Base-by-base conservation (phyloP, 2,113 vertebrate genomes). In the Stegastes partitus region DNA sequence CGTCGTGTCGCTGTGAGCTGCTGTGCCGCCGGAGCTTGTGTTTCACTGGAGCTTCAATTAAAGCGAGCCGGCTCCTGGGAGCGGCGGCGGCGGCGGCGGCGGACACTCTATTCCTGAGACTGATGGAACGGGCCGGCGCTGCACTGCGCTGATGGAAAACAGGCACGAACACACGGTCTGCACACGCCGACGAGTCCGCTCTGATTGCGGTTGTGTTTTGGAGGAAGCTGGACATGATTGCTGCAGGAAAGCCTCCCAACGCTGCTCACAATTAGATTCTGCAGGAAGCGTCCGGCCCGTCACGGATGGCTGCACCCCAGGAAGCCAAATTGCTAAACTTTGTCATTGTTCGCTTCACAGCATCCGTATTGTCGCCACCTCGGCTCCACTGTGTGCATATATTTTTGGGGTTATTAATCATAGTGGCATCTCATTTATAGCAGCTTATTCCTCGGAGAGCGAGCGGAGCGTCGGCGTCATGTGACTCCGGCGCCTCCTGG, bases 351-450 rank as follows among this genome's bases (percentile, higher is more conserved):
- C 28, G 28, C 83, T 82, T 34, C 61, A 34, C 56, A 5, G 67
- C 61, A 12, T 66, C 77, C 57, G 53, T 61, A 62, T 84, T 84
- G 66, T 88, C 63, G 39, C 67, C 61, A 81, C 64, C 81, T 82
- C 42, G 22, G 79, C 64, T 79, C 53, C 16, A 64, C 77, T 56
- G 59, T 74, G 76, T 74, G 70, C 75, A 70, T 81, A 39, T 34
- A 56, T 70, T 63, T 84, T 82, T 69, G 55, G 51, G 67, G 85
- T 81, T 87, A 89, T 90, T 90, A 82, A 91, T 93, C 88, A 90
- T 76, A 18, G 79, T 85, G 85, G 75, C 88, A 77, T 88, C 68
- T 91, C 82, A 81, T 86, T 88, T 90, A 82, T 79, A 62, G 31
- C 0, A 14, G 25, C 64, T 66, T 81, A 70, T 82, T 82, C 86